Conservation (phyloP, 2,113 vertebrate species). For the Scophthalmus maximus region DNA sequence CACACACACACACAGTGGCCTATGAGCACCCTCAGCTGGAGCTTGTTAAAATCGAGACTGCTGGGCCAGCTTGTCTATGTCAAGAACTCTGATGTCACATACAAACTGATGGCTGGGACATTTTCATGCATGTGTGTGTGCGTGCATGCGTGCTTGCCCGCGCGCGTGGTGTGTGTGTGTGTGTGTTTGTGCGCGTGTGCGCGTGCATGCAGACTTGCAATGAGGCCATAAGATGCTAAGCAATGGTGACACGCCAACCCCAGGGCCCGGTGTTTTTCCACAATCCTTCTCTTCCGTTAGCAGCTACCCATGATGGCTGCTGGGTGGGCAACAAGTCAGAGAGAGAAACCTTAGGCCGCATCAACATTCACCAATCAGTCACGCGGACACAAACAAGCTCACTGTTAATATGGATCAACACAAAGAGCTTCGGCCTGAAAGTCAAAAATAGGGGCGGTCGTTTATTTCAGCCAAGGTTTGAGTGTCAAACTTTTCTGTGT, state of each 20-base stretch:
- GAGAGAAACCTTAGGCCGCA: slow-evolving; percentile 58
- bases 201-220: slow-evolving; percentile 22
- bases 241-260: slow-evolving; percentile 66
- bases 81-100: slow-evolving; percentile 77
- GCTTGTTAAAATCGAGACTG: slow-evolving; percentile 93
- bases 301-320: slow-evolving; percentile 62
- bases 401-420: slow-evolving; percentile 44
- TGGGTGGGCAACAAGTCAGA: slow-evolving; percentile 68
- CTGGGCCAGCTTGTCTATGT: slow-evolving; percentile 86
- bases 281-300: slow-evolving; percentile 64
- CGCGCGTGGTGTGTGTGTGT: slow-evolving; percentile 42
- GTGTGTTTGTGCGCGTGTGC: slow-evolving; percentile 29
- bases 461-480: slow-evolving; percentile 1
- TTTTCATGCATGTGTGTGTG: slow-evolving; percentile 51
- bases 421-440: not conserved
- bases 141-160: slow-evolving; percentile 25
- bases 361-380: slow-evolving; percentile 61
- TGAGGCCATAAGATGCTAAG: slow-evolving; percentile 54
- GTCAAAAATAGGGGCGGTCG: not conserved
- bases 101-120: slow-evolving; percentile 65
- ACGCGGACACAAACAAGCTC: slow-evolving; percentile 46
- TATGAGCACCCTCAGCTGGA: slow-evolving; percentile 89
- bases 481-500: slow-evolving; percentile 3
- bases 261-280: slow-evolving; percentile 68
- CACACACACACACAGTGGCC: slow-evolving; percentile 47